These are phyloP conservation scores for Diglossa cyanea DNA, from an alignment of 2,797 vertebrate species.

Conservation along the genomic window DNA sequence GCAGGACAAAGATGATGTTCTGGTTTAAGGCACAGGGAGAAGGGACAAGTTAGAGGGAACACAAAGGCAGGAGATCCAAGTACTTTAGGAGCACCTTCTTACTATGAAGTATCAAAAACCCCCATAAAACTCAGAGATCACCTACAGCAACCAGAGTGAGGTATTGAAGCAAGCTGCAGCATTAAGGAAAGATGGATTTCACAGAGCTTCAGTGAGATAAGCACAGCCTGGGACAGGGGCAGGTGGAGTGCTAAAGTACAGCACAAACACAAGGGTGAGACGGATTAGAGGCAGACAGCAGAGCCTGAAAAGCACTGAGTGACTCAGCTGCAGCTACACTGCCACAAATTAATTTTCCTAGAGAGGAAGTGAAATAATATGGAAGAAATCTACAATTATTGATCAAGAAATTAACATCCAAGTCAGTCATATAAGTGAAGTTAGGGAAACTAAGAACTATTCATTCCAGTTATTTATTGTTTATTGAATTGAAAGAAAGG, in stretches of 20 bases:
- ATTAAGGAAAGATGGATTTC: not conserved
- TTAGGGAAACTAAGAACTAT: constrained; percentile 66
- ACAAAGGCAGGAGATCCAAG: not conserved
- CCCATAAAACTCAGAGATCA: fast-evolving
- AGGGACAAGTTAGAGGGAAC: not conserved
- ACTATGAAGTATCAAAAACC: fast-evolving
- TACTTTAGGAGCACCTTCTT: not conserved
- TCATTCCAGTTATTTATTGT: constrained; percentile 77
- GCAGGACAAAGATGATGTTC: not conserved
- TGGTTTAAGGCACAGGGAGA: not conserved
- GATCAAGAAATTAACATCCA: not conserved
- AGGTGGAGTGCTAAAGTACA: fast-evolving
- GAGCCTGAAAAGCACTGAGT: not conserved
- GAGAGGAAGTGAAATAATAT: not conserved
- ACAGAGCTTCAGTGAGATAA: fast-evolving
- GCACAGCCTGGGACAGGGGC: not conserved
- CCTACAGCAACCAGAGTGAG: fast-evolving
- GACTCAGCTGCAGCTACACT: not conserved
- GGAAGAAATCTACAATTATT: not conserved
- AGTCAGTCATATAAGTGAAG: constrained; percentile 37
- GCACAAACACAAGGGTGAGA: not conserved
- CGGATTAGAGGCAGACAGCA: not conserved
- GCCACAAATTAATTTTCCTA: not conserved
- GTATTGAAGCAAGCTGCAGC: not conserved
- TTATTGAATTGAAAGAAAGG: constrained; percentile 83